A percentile compares a stretch with the other conserved stretches of the same genome.
Evolutionary conservation across 2,113 vertebrate species (phyloP).

Genomic region (Hylia prasina): DNA sequence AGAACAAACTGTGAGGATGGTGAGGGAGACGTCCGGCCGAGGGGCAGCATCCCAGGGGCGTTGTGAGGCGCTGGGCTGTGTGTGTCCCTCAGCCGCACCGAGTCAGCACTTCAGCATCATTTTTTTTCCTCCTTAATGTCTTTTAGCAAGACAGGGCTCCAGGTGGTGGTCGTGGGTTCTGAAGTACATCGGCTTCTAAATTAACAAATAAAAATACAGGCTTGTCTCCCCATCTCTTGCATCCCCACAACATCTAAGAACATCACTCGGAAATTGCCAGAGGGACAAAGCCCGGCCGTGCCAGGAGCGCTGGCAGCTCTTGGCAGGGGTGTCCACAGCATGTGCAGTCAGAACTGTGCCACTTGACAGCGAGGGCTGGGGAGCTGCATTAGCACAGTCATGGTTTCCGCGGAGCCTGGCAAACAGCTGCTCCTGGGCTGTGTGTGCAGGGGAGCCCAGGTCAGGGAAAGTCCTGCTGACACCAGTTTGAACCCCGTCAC

Average conservation of each 20-base stretch:
- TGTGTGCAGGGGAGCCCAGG: neutral
- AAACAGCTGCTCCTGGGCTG: neutral
- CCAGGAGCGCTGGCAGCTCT: neutral
- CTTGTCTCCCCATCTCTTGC: neutral
- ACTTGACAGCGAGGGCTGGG: neutral
- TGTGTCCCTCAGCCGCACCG: neutral
- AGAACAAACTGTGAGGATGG: rapidly evolving
- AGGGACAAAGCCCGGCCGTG: neutral
- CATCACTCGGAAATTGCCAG: neutral
- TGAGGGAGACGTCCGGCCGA: neutral
- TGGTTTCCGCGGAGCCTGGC: neutral
- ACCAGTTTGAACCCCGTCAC: rapidly evolving
- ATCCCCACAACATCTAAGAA: rapidly evolving
- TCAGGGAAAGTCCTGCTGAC: neutral
- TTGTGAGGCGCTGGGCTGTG: neutral
- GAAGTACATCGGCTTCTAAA: neutral
- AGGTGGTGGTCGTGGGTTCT: neutral
- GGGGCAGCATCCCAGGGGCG: neutral
- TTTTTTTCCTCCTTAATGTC: neutral
- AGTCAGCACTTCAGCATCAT: neutral
- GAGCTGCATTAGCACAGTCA: neutral
- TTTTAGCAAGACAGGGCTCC: neutral
- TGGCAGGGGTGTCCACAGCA: neutral
- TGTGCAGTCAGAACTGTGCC: neutral
- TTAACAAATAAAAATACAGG: neutral